Conservation (phyloP, 2,113 vertebrate genomes). For the Heterochromis multidens region DNA sequence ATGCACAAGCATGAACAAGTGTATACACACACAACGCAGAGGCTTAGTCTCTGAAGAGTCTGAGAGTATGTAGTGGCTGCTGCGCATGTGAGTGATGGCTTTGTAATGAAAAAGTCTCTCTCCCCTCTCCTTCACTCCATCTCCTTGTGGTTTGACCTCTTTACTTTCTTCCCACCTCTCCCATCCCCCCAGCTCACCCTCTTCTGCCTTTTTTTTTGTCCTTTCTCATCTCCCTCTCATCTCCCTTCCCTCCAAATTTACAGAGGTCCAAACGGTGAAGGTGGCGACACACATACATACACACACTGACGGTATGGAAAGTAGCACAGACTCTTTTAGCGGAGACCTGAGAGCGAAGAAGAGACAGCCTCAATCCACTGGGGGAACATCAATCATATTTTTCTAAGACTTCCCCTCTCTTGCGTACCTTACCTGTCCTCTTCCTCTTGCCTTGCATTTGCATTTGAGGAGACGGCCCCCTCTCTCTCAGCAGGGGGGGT, state of each 20-base stretch:
- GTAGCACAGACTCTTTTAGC: slow-evolving; percentile 52
- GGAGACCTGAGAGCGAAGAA: slow-evolving; percentile 45
- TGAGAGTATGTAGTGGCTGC: slow-evolving; percentile 35
- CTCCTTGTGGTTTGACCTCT: slow-evolving; percentile 53
- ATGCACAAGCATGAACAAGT: slow-evolving; percentile 5
- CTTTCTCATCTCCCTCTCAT: slow-evolving; percentile 38
- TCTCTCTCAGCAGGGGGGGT: slow-evolving; percentile 38
- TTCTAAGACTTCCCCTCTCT: slow-evolving; percentile 55
- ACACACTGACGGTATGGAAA: slow-evolving; percentile 4
- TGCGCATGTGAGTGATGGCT: slow-evolving; percentile 57
- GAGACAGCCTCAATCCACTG: slow-evolving; percentile 47
- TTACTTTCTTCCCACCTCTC: slow-evolving; percentile 1
- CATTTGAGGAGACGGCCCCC: slow-evolving; percentile 63
- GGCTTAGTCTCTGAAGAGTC: slow-evolving; percentile 44
- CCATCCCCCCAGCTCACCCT: slow-evolving; percentile 9
- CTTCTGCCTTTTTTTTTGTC: accelerated
- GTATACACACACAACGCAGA: slow-evolving; percentile 5
- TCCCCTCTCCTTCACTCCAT: slow-evolving; percentile 30
- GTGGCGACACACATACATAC: slow-evolving; percentile 13
- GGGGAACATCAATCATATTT: slow-evolving; percentile 67
- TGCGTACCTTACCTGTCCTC: slow-evolving; percentile 47
- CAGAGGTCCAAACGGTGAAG: slow-evolving; percentile 33
- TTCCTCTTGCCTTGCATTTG: slow-evolving; percentile 55
- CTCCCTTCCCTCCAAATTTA: slow-evolving; percentile 39
- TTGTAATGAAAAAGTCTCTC: slow-evolving; percentile 66